phyloP scores from a whole-genome alignment of 2,113 vertebrate species.

The Python bivittatus region DNA sequence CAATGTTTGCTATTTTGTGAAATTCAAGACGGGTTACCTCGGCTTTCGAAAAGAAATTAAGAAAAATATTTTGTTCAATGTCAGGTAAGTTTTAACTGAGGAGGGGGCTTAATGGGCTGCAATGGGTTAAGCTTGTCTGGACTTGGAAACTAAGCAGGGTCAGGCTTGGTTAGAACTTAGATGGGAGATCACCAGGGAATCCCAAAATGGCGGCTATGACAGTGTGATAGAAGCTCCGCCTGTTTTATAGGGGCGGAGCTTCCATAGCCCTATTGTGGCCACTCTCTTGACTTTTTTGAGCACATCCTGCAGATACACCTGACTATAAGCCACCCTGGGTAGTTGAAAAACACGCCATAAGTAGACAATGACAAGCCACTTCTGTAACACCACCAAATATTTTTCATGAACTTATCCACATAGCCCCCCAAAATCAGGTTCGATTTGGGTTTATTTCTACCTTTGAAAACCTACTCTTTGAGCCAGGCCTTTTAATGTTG shows the following conservation, averaged over 20 bases:
- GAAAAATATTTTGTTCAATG: constrained; percentile 58
- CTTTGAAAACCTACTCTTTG: not conserved
- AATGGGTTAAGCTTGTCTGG: not conserved
- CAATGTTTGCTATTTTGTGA: constrained; percentile 58
- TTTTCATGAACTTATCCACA: too few species aligned
- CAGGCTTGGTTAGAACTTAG: not conserved
- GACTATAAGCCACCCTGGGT: not conserved
- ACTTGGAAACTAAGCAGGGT: not conserved
- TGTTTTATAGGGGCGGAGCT: not conserved
- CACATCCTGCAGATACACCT: not conserved
- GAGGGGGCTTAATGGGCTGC: not conserved
- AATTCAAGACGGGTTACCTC: constrained; percentile 54
- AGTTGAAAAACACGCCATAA: not conserved
- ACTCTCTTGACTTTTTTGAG: not conserved
- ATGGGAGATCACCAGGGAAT: not conserved
- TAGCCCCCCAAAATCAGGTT: too few species aligned
- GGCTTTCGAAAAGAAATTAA: constrained; percentile 31
- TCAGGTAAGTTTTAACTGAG: constrained; percentile 57
- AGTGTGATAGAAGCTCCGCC: not conserved
- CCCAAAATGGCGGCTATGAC: not conserved
- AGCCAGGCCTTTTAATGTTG: not conserved
- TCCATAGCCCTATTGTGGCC: not conserved
- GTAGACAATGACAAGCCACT: not conserved
- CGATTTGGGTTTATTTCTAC: too few species aligned
- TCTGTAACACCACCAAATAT: too few species aligned